These are phyloP conservation scores for Hoplostethus mediterraneus DNA, from an alignment of 2,797 vertebrate species.

Conservation along the genomic window DNA sequence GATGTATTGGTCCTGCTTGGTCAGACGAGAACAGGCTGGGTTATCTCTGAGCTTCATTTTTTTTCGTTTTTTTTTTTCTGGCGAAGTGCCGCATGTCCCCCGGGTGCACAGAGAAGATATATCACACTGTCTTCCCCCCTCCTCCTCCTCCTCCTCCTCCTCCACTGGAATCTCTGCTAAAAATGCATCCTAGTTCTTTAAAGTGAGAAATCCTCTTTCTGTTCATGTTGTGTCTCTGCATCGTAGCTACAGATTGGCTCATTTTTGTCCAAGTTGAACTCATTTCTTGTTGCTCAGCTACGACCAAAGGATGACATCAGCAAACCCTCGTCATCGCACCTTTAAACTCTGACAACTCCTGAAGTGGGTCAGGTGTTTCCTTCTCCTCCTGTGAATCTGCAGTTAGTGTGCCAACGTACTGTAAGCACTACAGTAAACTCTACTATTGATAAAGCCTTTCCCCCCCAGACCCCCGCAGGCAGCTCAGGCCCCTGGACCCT, in stretches of 20 bases:
- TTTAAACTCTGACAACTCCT: conserved; percentile 12
- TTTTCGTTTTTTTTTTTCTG: not conserved
- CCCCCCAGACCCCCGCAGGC: conserved; percentile 44
- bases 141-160: no score
- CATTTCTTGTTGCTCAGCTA: not conserved
- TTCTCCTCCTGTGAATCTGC: conserved; percentile 26
- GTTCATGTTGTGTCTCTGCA: conserved; percentile 16
- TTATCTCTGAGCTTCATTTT: conserved; percentile 41
- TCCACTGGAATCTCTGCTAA: conserved; percentile 1
- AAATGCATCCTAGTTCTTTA: conserved; percentile 59
- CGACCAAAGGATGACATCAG: not conserved
- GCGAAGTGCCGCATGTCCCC: conserved; percentile 11
- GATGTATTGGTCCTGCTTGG: conserved; percentile 74
- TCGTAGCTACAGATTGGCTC: conserved; percentile 25
- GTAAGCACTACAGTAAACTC: conserved; percentile 27
- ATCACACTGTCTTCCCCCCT: conserved; percentile 30
- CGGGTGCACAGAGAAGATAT: conserved; percentile 38
- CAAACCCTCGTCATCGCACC: not conserved
- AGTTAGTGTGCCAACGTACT: conserved; percentile 11
- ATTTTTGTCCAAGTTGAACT: not conserved
- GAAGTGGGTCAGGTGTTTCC: conserved; percentile 23
- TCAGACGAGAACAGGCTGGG: conserved; percentile 58
- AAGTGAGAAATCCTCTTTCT: conserved; percentile 55
- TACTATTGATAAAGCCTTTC: conserved; percentile 38
- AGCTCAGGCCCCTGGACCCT: conserved; percentile 69